Conservation (phyloP, 2,888 invertebrate species). For the Ichneumoninae sp. region DNA sequence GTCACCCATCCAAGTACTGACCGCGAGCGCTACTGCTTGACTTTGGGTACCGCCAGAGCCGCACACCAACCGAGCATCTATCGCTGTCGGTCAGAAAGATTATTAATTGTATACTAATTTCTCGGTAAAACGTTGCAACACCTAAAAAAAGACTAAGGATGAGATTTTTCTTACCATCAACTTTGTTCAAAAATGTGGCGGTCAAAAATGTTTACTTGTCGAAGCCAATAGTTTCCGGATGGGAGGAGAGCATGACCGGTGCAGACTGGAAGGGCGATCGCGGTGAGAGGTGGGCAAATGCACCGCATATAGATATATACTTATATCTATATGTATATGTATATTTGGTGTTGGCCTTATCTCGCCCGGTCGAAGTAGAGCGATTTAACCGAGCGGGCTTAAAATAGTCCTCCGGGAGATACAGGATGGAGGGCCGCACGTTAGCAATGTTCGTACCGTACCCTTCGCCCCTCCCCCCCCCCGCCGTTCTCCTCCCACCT, state of each 20-base stretch:
- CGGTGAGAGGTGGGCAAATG: constrained; percentile 18
- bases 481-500: no score
- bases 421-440: constrained; percentile 54
- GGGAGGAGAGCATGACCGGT: constrained; percentile 3
- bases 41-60: no score
- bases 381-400: constrained; percentile 66
- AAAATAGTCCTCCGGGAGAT: constrained; percentile 65
- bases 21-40: no score
- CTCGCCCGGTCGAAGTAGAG: constrained; percentile 63
- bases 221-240: neutral
- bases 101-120: no score
- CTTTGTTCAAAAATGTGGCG: no score
- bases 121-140: no score
- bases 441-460: constrained; percentile 39
- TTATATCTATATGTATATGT: neutral
- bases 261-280: constrained; percentile 24
- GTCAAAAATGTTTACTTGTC: no score
- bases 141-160: no score
- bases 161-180: no score
- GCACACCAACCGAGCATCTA: no score
- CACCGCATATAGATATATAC: constrained; percentile 5
- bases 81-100: no score
- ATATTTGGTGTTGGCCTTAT: constrained; percentile 60
- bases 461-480: constrained; percentile 1
- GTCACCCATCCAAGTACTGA: no score